Conservation (phyloP, 2,113 vertebrate genomes). For the Regulus satrapa region DNA sequence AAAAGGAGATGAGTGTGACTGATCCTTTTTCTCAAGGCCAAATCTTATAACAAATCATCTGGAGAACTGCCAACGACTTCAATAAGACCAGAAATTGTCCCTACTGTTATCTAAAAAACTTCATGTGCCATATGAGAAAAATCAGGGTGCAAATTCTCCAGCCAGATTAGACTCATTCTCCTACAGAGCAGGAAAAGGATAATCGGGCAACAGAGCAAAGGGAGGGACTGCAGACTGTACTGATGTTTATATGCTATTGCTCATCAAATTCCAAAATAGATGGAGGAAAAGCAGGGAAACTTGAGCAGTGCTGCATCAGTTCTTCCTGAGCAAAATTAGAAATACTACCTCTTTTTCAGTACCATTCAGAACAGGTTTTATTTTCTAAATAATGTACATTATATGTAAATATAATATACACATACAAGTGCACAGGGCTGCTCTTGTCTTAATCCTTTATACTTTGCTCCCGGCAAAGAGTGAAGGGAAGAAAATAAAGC, state of each 20-base stretch:
- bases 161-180: neutral
- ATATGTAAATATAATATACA: neutral
- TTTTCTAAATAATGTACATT: neutral
- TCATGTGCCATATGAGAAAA: conserved; percentile 21
- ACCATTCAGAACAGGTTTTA: neutral
- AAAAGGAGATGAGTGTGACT: conserved; percentile 50
- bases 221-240: neutral
- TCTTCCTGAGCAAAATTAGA: neutral
- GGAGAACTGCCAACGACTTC: conserved; percentile 31
- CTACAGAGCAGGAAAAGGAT: neutral
- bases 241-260: neutral
- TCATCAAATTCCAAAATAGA: neutral
- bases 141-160: conserved; percentile 9
- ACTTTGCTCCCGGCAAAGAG: neutral
- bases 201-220: conserved; percentile 4
- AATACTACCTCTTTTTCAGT: neutral
- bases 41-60: conserved; percentile 51
- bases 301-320: neutral
- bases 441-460: neutral
- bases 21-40: conserved; percentile 54
- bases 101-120: conserved; percentile 28
- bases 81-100: conserved; percentile 28
- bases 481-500: neutral
- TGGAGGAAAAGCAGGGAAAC: neutral
- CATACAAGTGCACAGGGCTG: neutral